Evolutionary conservation across 1,140 invertebrate genomes (phyloP), one percentile per base, ranked within the genome.

Genomic region (Drosophila subobscura): DNA sequence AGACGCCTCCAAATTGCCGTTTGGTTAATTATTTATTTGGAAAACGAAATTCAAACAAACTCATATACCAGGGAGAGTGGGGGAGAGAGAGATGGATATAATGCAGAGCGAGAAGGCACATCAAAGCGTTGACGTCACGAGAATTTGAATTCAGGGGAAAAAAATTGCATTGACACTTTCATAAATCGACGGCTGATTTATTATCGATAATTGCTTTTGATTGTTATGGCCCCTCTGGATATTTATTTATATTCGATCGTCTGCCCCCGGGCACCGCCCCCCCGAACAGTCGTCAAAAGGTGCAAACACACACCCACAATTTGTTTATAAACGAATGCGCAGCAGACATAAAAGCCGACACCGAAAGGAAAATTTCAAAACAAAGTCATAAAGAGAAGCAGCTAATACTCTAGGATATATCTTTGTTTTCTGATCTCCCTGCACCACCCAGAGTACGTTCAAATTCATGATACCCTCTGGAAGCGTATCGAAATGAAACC

Each of bases 301-400:
- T 55, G 12, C 46, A 67, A 68, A 54, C 60, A 71, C 54, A 55
- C 47, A 40, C 52, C 46, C 44, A 51, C 47, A 52, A 72, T 70
- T 85, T 85, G 80, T 85, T 85, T 85, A 85, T 80, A 85, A 85
- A 85, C 80, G 79, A 85, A 77, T 72, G 72, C 72, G 79, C 54
- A 77, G 67, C 72, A 77, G 76, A 85, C 77, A 84, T 85, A 59
- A 85, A 85, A 83, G 70, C 54, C 12, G 65, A 64, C 40, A 49
- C 27, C 54, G 47, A 59, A 56, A 51, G 25, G 37, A 47, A 70
- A 64, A 42, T 16, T 3, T 10, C 3, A 12, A 54, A 27, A 45
- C 10, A 33, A 22, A 63, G 4, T 16, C 8, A 33, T 23, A 40
- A 37, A 46, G n/a, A 12, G 10, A 12, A 37, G 0, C 33, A 4